Conservation (phyloP, 2,797 vertebrate genomes). For the Podarcis siculus region DNA sequence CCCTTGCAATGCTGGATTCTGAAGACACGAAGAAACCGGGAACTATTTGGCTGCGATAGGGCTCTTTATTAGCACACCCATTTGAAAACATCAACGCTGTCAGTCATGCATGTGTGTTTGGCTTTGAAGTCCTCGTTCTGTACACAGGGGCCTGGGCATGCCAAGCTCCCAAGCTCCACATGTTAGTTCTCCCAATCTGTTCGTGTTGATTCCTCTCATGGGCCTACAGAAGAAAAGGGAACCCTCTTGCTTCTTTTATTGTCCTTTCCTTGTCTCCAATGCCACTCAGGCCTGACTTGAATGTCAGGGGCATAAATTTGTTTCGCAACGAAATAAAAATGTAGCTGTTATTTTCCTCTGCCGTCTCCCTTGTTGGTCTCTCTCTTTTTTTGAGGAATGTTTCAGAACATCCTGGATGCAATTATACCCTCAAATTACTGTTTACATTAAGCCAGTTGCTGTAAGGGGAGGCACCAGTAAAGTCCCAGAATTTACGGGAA, state of each 20-base stretch:
- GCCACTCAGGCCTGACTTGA: not conserved
- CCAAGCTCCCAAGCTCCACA: not conserved
- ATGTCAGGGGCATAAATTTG: slow-evolving; percentile 10
- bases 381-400: slow-evolving; percentile 48
- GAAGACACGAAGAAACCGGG: not conserved
- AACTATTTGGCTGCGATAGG: not conserved
- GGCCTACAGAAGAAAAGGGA: not conserved
- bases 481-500: slow-evolving; percentile 35
- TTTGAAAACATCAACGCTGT: slow-evolving; percentile 27
- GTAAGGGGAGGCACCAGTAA: slow-evolving; percentile 16
- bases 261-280: not conserved
- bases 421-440: slow-evolving; percentile 15
- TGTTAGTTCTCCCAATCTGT: not conserved
- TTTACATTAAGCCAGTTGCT: slow-evolving; percentile 24
- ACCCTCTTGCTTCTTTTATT: not conserved
- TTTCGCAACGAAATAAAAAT: slow-evolving; percentile 30
- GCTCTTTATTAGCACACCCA: fast-evolving
- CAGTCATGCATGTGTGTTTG: fast-evolving
- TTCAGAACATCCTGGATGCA: slow-evolving; percentile 46
- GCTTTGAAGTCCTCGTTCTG: slow-evolving; percentile 26
- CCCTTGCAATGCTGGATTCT: slow-evolving; percentile 29
- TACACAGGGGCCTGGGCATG: slow-evolving; percentile 27
- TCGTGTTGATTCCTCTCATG: not conserved
- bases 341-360: slow-evolving; percentile 58
- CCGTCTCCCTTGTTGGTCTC: slow-evolving; percentile 53